These are phyloP conservation scores for Prinia subflava DNA, from an alignment of 2,113 vertebrate species.

Conservation along the genomic window DNA sequence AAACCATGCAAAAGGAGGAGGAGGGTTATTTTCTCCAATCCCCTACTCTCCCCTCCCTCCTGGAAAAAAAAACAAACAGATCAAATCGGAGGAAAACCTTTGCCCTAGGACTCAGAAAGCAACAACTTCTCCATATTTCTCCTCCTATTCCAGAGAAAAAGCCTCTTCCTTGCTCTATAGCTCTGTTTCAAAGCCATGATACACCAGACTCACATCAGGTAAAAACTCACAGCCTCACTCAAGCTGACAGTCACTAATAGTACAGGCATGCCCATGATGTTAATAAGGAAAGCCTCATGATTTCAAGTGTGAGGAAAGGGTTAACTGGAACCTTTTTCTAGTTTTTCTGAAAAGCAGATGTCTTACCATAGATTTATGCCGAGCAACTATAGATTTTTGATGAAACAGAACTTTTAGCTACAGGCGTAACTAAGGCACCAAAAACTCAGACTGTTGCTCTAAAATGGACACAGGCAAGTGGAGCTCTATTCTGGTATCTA, in stretches of 20 bases:
- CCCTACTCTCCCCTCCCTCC: constrained; percentile 5
- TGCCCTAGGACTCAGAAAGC: neutral
- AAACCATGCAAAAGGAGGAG: neutral
- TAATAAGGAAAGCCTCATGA: neutral
- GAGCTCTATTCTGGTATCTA: neutral
- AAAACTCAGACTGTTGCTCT: neutral
- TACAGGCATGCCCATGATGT: no score
- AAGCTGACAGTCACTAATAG: neutral
- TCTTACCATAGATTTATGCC: neutral
- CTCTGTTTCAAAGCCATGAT: neutral
- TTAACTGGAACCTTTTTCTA: neutral
- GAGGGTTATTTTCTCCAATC: constrained; percentile 20
- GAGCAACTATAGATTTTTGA: neutral
- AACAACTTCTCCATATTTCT: neutral
- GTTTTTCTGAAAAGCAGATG: neutral
- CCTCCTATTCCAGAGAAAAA: neutral
- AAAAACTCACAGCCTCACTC: neutral
- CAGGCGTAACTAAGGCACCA: neutral
- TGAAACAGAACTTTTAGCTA: neutral
- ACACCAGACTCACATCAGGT: rapidly evolving
- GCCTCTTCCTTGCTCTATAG: neutral
- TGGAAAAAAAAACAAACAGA: neutral
- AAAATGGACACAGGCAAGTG: neutral
- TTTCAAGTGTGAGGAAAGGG: neutral
- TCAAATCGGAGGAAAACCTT: constrained; percentile 28